Conservation (phyloP, 1,140 invertebrate species). For the Cepaea nemoralis region DNA sequence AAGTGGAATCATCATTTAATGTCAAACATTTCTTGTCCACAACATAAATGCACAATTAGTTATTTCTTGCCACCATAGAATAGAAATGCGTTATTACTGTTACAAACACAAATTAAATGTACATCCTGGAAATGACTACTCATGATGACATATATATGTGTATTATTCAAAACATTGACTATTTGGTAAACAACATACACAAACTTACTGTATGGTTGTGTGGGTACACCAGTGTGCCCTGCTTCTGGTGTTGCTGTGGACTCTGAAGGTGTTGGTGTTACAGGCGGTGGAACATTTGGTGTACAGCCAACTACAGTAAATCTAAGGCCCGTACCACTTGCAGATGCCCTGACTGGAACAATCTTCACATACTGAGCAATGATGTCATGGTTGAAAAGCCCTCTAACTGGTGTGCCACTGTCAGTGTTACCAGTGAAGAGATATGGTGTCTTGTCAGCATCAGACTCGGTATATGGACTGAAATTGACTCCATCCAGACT, state of each 20-base stretch:
- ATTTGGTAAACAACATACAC: not conserved
- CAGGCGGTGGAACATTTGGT: constrained; percentile 24
- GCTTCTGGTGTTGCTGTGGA: not conserved
- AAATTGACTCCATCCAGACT: constrained; percentile 55
- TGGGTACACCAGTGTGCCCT: not conserved
- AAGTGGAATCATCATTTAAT: too few species aligned
- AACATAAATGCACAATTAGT: too few species aligned
- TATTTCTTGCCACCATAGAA: too few species aligned
- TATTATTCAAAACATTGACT: not conserved
- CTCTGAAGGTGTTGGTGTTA: not conserved
- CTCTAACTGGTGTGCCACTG: constrained; percentile 48
- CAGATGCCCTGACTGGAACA: constrained; percentile 34
- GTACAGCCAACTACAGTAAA: constrained; percentile 57
- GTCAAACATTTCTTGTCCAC: too few species aligned
- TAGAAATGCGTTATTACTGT: too few species aligned
- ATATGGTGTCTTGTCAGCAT: constrained; percentile 38
- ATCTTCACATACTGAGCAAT: constrained; percentile 55
- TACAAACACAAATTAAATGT: too few species aligned
- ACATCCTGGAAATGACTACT: too few species aligned
- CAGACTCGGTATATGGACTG: constrained; percentile 43
- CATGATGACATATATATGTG: too few species aligned
- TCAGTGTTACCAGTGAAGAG: constrained; percentile 55
- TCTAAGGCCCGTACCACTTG: constrained; percentile 45
- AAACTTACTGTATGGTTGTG: not conserved
- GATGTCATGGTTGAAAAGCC: constrained; percentile 56